Conservation (phyloP, 2,888 invertebrate species). For the Reticulitermes lucifugus region DNA sequence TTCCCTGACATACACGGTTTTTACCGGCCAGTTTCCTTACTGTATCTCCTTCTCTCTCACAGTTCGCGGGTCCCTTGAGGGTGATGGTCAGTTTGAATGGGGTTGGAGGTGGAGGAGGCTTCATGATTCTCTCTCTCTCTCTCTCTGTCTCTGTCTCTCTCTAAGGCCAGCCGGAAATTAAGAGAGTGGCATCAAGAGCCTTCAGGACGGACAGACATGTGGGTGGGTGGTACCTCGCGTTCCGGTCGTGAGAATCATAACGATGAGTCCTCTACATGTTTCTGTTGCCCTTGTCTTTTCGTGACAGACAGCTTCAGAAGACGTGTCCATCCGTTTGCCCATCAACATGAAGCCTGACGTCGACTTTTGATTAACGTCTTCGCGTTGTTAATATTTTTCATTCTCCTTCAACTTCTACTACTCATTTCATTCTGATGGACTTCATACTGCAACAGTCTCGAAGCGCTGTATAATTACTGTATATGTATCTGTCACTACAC, state of each 20-base stretch:
- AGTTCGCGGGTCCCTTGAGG: slow-evolving; percentile 22
- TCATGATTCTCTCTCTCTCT: slow-evolving; percentile 36
- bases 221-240: slow-evolving; percentile 14
- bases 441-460: not conserved
- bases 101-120: not conserved
- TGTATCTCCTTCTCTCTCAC: not conserved
- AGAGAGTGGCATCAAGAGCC: slow-evolving; percentile 48
- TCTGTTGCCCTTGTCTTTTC: slow-evolving; percentile 13
- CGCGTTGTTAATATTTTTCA: slow-evolving; percentile 9
- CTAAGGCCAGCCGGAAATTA: slow-evolving; percentile 49
- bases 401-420: slow-evolving; percentile 9
- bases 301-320: slow-evolving; percentile 33
- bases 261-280: slow-evolving; percentile 42
- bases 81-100: slow-evolving; percentile 43
- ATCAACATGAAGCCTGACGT: not conserved
- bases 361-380: not conserved
- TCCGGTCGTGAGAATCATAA: slow-evolving; percentile 44
- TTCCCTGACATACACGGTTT: slow-evolving; percentile 18
- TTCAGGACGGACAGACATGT: slow-evolving; percentile 37
- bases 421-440: not conserved
- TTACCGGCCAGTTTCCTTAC: slow-evolving; percentile 29
- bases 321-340: slow-evolving; percentile 22
- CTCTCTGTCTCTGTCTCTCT: not conserved
- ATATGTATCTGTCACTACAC: not conserved
- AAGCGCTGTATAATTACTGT: not conserved